A percentile compares a stretch with the other conserved stretches of the same genome.
phyloP scores from a whole-genome alignment of 2,113 vertebrate genomes.

The Vulpes ferrilata region DNA sequence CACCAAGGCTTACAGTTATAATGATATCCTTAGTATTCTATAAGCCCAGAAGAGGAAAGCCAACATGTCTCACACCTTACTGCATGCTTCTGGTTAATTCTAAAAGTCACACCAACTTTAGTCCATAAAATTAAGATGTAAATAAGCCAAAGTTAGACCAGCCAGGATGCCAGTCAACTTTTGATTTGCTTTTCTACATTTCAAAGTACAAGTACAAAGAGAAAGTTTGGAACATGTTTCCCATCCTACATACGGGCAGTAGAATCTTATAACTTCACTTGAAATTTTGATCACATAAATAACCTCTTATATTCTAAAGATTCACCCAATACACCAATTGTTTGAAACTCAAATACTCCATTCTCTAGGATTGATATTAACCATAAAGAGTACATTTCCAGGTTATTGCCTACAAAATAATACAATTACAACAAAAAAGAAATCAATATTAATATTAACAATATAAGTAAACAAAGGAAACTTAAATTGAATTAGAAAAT shows the following conservation, averaged over 20 bases:
- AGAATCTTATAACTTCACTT: neutral
- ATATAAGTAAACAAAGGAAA: constrained; percentile 60
- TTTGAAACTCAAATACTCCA: constrained; percentile 8
- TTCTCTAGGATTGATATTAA: neutral
- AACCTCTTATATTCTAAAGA: constrained; percentile 24
- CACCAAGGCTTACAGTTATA: neutral
- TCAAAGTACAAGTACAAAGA: neutral
- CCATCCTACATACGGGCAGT: neutral
- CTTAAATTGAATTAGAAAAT: constrained; percentile 52
- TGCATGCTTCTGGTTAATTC: neutral
- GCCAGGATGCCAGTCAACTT: neutral
- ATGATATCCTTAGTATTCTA: neutral
- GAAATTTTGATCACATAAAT: neutral
- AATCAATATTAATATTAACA: constrained; percentile 56
- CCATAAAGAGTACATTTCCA: neutral
- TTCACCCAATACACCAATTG: neutral
- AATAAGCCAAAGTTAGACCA: constrained; percentile 21
- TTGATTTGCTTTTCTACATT: constrained; percentile 35
- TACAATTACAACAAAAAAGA: neutral
- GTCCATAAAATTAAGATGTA: constrained; percentile 29
- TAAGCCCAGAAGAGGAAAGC: neutral
- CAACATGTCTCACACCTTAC: neutral
- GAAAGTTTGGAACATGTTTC: constrained; percentile 34
- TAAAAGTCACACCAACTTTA: neutral
- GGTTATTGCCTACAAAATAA: constrained; percentile 29